Evolutionary conservation across 2,797 vertebrate genomes (phyloP), one percentile per base, ranked within the genome.

Genomic region (Fundulus diaphanus): DNA sequence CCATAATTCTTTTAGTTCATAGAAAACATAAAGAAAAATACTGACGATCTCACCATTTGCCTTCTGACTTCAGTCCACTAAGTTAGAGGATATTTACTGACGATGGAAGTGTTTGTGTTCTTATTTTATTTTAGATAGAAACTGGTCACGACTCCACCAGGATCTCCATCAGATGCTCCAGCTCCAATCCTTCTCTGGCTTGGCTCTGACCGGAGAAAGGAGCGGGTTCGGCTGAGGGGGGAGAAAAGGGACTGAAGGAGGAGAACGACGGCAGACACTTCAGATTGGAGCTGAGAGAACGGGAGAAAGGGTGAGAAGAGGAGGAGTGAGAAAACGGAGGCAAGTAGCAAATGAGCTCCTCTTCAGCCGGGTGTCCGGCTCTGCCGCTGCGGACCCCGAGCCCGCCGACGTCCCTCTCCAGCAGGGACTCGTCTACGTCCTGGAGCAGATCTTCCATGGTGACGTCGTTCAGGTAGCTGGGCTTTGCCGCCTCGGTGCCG

Each of bases 111-210:
- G 37, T 37, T 48, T 65, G 2, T 73, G n/a, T 44, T 22, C n/a
- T 63, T 31, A 52, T n/a, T n/a, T n/a, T n/a, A 27, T 49, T 48
- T 51, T 48, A 20, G 24, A 11, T 5, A n/a, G n/a, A n/a, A 54
- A 22, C 9, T 1, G 1, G 52, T 93, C 82, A 97, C 52, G 95
- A 95, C 33, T 95, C 93, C 52, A 96, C 92, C 54, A 96, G 89
- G 51, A 96, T 94, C 87, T 96, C 95, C 94, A 96, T 94, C 69
- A 96, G 93, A 67, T 95, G 95, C 18, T 96, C 95, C 0, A 96
- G 88, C 74, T 96, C 96, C 16, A 94, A 93, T 68, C 92, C 90
- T 4, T 96, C 95, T 84, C 91, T 93, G 1, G n/a, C 46, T 7
- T 68, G 84, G 79, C 27, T 84, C 59, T 85, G 92, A 79, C 44